Percentiles rank a stretch among this genome's conserved stretches.
phyloP scores from a whole-genome alignment of 2,113 vertebrate genomes.

The Leucoraja erinaceus region DNA sequence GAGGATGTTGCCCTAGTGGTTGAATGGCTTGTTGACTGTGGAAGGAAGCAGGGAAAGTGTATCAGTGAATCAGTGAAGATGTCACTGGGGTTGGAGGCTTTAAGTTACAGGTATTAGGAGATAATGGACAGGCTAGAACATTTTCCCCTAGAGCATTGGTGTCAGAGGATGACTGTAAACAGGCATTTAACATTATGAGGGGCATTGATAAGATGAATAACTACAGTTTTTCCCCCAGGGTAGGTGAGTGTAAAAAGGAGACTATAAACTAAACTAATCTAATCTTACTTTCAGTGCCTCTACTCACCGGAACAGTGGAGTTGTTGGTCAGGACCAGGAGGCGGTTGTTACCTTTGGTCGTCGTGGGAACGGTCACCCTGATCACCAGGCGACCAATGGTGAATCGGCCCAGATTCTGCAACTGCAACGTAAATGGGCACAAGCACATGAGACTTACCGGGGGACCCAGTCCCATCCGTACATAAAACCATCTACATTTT shows the following conservation, averaged over 20 bases:
- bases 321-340: constrained; percentile 66
- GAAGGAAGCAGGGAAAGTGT: background rate
- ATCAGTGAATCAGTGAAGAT: background rate
- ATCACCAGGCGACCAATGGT: constrained; percentile 62
- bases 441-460: background rate
- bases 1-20: background rate
- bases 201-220: no score
- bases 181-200: no score
- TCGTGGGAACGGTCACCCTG: constrained; percentile 63
- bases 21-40: background rate
- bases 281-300: background rate
- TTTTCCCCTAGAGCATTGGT: no score
- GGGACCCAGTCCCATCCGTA: background rate
- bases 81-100: no score
- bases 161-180: no score
- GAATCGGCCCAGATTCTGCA: constrained; percentile 81
- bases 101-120: no score
- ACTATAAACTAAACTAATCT: no score
- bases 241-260: no score
- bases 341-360: constrained; percentile 63
- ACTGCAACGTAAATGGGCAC: constrained; percentile 50
- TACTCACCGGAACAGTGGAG: constrained; percentile 61
- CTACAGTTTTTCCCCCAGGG: no score
- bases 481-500: background rate
- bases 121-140: no score